Evolutionary conservation across 2,888 invertebrate species (phyloP).

Genomic region (Toxonevra muliebris): DNA sequence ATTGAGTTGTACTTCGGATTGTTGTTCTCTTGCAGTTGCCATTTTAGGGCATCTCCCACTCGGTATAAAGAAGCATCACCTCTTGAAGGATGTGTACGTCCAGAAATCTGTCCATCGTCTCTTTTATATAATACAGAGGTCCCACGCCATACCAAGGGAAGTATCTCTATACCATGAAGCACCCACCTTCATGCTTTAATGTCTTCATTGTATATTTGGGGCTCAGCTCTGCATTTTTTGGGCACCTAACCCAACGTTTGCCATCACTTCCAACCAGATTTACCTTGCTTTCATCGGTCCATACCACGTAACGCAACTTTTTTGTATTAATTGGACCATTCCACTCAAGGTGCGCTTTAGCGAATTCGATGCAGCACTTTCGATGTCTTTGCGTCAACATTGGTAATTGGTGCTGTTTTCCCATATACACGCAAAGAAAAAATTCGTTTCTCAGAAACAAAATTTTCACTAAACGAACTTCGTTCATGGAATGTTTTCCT

Average conservation of each 20-base stretch:
- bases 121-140: conserved; percentile 8
- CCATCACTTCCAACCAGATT: conserved; percentile 15
- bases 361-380: too few species aligned
- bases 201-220: background rate
- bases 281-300: conserved; percentile 10
- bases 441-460: too few species aligned
- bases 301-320: conserved; percentile 5
- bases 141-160: conserved; percentile 15
- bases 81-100: conserved; percentile 15
- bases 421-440: too few species aligned
- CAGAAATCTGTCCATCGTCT: conserved; percentile 11
- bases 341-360: too few species aligned
- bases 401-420: too few species aligned
- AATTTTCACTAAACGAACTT: too few species aligned
- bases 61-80: conserved; percentile 13
- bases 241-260: background rate
- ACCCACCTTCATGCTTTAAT: conserved; percentile 4
- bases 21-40: conserved; percentile 10
- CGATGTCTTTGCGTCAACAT: conserved; percentile 12
- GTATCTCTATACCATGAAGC: conserved; percentile 4
- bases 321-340: too few species aligned
- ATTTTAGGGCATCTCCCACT: conserved; percentile 5
- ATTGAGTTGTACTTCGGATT: conserved; percentile 15
- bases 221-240: background rate
- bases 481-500: too few species aligned